These are phyloP conservation scores for Leptogaster cylindrica DNA, from an alignment of 2,888 invertebrate species.

Conservation along the genomic window DNA sequence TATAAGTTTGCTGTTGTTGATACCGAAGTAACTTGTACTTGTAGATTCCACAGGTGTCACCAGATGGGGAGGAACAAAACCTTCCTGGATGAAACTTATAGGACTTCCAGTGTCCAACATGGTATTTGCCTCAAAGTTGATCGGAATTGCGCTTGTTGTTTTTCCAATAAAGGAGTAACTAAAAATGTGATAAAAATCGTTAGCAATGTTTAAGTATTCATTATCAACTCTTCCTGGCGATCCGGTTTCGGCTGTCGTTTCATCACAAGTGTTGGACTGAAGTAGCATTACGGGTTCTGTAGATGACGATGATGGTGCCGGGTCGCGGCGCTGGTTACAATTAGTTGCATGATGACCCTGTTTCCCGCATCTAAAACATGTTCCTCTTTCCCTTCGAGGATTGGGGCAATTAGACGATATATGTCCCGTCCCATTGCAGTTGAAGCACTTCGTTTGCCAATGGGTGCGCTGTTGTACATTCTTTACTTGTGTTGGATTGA, in stretches of 20 bases:
- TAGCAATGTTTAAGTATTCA: neutral
- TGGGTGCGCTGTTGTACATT: neutral
- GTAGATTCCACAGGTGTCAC: neutral
- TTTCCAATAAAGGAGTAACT: neutral
- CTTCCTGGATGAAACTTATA: neutral
- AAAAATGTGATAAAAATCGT: neutral
- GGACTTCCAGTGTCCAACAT: neutral
- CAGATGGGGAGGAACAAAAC: neutral
- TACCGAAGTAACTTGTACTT: neutral
- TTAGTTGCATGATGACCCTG: neutral
- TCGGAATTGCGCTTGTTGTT: neutral
- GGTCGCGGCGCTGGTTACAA: neutral
- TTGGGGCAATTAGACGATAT: neutral
- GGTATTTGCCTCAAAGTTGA: neutral
- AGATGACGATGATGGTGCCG: neutral
- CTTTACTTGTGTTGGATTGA: neutral
- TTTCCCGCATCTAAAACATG: slow-evolving; percentile 6
- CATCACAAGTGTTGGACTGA: neutral
- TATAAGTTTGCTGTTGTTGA: neutral
- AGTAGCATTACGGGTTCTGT: neutral
- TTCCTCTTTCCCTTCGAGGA: neutral
- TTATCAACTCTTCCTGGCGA: neutral
- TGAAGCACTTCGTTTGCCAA: neutral
- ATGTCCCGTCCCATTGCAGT: neutral
- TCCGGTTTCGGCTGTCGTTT: neutral